Evolutionary conservation across 2,888 invertebrate species (phyloP).

Genomic region (Prenolepis imparis): DNA sequence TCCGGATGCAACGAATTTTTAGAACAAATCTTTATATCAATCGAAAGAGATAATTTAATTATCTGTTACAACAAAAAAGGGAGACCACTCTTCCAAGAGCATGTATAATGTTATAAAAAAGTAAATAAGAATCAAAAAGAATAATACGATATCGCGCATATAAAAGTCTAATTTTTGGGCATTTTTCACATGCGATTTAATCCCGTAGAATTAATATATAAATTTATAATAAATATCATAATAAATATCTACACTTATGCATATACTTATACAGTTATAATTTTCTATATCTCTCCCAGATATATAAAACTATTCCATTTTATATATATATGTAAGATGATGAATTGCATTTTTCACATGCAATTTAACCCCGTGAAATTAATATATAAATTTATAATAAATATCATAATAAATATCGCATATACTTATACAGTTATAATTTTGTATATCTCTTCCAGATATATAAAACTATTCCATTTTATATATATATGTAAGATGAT

Average conservation of each 20-base stretch:
- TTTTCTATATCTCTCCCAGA: background rate
- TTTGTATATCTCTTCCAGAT: no score
- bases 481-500: no score
- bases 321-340: no score
- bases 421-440: no score
- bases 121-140: background rate
- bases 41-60: background rate
- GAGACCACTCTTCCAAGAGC: background rate
- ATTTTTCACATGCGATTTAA: constrained; percentile 1
- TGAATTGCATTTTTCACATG: no score
- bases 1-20: background rate
- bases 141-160: background rate
- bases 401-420: no score
- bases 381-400: no score
- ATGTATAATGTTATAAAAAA: background rate
- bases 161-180: background rate
- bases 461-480: no score
- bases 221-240: background rate
- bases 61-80: background rate
- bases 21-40: background rate
- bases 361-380: no score
- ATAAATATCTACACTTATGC: background rate
- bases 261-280: background rate
- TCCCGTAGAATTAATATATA: background rate
- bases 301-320: background rate